A percentile compares a stretch with the other conserved stretches of the same genome.
Conservation (phyloP, 1,140 invertebrate genomes). For the Sitophilus oryzae region DNA sequence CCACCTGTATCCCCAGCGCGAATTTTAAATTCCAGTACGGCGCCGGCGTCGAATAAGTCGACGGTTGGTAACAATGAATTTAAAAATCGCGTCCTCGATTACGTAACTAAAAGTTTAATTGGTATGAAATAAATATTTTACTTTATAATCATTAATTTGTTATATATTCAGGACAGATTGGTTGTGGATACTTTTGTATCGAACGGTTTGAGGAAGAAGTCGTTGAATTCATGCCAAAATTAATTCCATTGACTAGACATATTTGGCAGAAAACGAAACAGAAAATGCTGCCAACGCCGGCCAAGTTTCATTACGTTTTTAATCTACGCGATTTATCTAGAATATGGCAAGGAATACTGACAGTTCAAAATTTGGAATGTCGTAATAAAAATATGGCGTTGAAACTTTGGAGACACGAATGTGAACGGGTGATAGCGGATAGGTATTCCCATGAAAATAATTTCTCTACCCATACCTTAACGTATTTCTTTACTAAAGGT, state of each 20-base stretch:
- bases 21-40: no score
- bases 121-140: no score
- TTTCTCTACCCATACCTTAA: neutral
- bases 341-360: slow-evolving; percentile 82
- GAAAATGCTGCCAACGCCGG: slow-evolving; percentile 85
- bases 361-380: slow-evolving; percentile 60
- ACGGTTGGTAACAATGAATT: no score
- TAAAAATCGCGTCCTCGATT: no score
- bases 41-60: no score
- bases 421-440: slow-evolving; percentile 74
- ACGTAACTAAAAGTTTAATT: no score
- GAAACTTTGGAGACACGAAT: slow-evolving; percentile 82
- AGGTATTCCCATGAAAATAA: no score
- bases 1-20: no score
- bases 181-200: slow-evolving; percentile 65
- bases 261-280: slow-evolving; percentile 80
- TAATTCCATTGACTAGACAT: slow-evolving; percentile 71
- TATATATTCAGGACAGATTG: slow-evolving; percentile 55
- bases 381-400: slow-evolving; percentile 53
- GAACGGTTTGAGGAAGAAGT: slow-evolving; percentile 65
- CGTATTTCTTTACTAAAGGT: slow-evolving; percentile 50
- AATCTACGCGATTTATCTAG: slow-evolving; percentile 82
- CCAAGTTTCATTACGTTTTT: slow-evolving; percentile 89
- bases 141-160: neutral
- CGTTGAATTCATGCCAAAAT: slow-evolving; percentile 59